phyloP scores from a whole-genome alignment of 2,113 vertebrate species.

The Passer domesticus region DNA sequence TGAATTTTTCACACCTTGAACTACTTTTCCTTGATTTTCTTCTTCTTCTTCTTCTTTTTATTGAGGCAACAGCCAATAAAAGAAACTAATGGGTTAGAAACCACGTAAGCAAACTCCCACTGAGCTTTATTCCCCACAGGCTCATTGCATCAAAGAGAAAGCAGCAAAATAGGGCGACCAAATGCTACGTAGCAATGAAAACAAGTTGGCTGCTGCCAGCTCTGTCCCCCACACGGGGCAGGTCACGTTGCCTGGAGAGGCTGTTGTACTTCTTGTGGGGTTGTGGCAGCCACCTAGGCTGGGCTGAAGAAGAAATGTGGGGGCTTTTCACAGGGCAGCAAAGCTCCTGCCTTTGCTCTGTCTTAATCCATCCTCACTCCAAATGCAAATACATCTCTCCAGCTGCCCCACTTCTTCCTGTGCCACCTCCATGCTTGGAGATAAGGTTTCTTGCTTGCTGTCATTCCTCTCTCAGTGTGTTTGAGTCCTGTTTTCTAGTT shows the following conservation, averaged over 20 bases:
- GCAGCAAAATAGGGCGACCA: conserved; percentile 43
- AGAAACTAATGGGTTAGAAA: conserved; percentile 25
- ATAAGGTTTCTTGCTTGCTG: not conserved
- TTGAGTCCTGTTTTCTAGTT: not conserved
- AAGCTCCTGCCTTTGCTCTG: not conserved
- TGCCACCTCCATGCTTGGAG: not conserved
- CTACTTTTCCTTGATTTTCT: not conserved
- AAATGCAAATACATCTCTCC: not conserved
- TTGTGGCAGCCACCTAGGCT: not conserved
- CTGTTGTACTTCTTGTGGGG: not conserved
- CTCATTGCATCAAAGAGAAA: conserved; percentile 39
- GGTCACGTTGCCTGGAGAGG: not conserved
- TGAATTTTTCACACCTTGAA: conserved; percentile 48
- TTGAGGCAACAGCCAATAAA: conserved; percentile 7
- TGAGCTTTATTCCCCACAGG: conserved; percentile 32
- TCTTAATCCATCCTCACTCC: not conserved
- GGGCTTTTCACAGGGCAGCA: not conserved
- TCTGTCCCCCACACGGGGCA: not conserved
- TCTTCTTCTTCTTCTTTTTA: not conserved
- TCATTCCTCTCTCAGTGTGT: accelerated
- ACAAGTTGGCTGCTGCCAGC: not conserved
- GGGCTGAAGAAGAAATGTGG: not conserved
- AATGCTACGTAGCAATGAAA: not conserved
- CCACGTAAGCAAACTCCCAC: conserved; percentile 28
- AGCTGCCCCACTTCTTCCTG: not conserved